Percentiles rank a stretch among this genome's conserved stretches.
phyloP scores from a whole-genome alignment of 2,113 vertebrate species.

The Pampusana beccarii region DNA sequence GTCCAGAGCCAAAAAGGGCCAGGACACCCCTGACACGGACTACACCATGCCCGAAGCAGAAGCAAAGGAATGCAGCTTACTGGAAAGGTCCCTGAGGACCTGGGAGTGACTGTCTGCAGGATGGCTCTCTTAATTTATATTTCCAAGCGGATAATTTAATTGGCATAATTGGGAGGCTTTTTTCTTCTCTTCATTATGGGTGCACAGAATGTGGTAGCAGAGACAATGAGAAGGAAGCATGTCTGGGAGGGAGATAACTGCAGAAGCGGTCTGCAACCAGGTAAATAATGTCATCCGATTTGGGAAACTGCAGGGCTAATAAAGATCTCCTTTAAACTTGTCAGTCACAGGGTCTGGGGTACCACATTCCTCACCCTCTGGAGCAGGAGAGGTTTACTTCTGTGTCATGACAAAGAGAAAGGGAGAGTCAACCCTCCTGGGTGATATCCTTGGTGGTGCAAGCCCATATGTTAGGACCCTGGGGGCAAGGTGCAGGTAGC shows the following conservation, averaged over 20 bases:
- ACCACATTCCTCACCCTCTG: neutral
- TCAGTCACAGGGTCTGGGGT: neutral
- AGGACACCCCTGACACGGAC: neutral
- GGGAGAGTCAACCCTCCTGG: neutral
- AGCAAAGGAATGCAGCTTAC: neutral
- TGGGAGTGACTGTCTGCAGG: neutral
- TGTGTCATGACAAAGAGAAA: neutral
- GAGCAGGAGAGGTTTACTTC: neutral
- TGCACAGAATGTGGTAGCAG: neutral
- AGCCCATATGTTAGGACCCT: neutral
- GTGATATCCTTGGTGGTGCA: neutral
- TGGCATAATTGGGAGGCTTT: neutral
- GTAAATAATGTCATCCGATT: neutral
- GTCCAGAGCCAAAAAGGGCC: neutral
- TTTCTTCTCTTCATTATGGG: neutral
- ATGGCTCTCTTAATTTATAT: neutral
- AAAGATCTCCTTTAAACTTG: neutral
- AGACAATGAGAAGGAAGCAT: neutral
- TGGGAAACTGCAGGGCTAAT: neutral
- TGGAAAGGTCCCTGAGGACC: conserved; percentile 6
- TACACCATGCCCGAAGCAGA: neutral
- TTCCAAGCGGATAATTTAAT: conserved; percentile 19
- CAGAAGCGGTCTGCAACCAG: neutral
- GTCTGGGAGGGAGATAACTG: neutral
- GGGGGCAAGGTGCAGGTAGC: neutral